These are phyloP conservation scores for Neoscelio sp. DNA, from an alignment of 2,888 invertebrate species.

Conservation along the genomic window DNA sequence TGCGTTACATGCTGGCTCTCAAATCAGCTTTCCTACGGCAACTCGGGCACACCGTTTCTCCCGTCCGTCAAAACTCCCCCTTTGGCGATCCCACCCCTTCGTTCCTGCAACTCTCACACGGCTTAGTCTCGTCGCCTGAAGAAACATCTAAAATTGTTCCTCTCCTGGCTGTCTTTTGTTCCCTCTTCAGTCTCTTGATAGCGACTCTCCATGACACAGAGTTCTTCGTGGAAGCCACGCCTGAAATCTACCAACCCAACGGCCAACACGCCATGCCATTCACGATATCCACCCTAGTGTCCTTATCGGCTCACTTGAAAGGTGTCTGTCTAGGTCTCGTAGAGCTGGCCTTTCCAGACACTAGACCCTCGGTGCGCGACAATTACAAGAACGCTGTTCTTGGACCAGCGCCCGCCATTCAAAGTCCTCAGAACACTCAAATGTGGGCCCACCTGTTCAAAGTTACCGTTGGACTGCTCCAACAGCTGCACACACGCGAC, in stretches of 20 bases:
- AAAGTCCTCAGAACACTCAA: constrained; percentile 84
- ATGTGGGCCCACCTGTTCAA: constrained; percentile 92
- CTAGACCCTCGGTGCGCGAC: constrained; percentile 86
- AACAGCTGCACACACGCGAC: constrained; percentile 94
- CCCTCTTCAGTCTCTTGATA: constrained; percentile 91
- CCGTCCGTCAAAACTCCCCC: constrained; percentile 83
- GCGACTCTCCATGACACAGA: constrained; percentile 94
- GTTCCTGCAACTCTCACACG: constrained; percentile 88
- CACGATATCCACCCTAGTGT: constrained; percentile 89
- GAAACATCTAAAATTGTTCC: constrained; percentile 90
- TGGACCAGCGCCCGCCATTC: constrained; percentile 68
- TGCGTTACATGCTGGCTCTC: constrained; percentile 92
- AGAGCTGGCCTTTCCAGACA: constrained; percentile 93
- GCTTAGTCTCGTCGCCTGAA: constrained; percentile 85
- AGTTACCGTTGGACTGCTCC: constrained; percentile 90
- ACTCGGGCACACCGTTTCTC: constrained; percentile 86
- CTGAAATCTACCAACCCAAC: constrained; percentile 53
- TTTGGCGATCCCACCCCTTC: constrained; percentile 84
- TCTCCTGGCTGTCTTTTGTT: constrained; percentile 92
- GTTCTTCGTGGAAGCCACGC: constrained; percentile 86
- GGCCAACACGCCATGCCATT: constrained; percentile 86
- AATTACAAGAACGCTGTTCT: constrained; percentile 85
- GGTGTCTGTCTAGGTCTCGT: constrained; percentile 93
- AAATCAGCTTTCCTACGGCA: constrained; percentile 91
- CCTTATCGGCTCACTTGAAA: constrained; percentile 89